Conservation (phyloP, 2,113 vertebrate genomes). For the Charina bottae region DNA sequence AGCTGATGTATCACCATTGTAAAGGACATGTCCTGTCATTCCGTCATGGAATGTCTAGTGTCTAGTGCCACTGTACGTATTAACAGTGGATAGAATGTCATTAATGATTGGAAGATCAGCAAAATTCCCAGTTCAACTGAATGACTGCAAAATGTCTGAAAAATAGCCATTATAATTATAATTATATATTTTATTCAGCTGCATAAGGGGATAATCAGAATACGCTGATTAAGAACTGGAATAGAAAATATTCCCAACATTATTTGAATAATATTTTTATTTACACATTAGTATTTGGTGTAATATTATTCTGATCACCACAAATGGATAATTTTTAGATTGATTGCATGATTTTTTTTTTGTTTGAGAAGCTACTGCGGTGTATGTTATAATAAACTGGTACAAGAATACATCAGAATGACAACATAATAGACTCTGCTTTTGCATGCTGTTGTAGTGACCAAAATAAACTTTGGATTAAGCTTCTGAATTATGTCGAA, state of each 20-base stretch:
- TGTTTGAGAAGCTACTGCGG: background rate
- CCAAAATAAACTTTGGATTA: background rate
- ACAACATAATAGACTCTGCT: background rate
- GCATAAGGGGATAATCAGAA: background rate
- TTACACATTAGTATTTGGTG: background rate
- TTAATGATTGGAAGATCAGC: background rate
- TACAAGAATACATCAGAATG: background rate
- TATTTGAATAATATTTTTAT: background rate
- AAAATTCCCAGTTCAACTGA: conserved; percentile 16
- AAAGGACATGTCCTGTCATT: too few species aligned
- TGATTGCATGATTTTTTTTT: background rate
- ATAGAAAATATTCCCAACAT: background rate
- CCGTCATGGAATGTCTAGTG: too few species aligned
- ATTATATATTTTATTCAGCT: conserved; percentile 14
- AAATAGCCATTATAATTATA: background rate
- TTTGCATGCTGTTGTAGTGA: background rate
- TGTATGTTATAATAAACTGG: background rate
- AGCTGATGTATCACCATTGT: too few species aligned
- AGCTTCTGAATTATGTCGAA: background rate
- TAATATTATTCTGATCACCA: background rate
- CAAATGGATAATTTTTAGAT: background rate
- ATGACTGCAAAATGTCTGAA: conserved; percentile 1
- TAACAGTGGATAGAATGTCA: background rate
- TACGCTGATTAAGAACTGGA: conserved; percentile 13
- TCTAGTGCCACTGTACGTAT: background rate